These are phyloP conservation scores for Agrochola litura DNA, from an alignment of 2,888 invertebrate species.

Conservation along the genomic window DNA sequence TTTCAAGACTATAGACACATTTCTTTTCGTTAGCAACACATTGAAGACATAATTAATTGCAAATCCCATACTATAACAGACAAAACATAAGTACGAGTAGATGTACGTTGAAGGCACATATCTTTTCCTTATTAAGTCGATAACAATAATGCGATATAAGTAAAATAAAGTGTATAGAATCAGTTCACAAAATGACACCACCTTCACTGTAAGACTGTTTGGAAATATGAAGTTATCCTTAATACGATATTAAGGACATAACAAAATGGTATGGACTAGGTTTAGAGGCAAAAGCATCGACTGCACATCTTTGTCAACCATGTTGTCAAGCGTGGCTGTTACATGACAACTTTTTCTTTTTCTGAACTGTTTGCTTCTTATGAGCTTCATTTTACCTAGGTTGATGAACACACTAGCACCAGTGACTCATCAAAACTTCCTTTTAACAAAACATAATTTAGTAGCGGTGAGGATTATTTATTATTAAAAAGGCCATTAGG, in stretches of 20 bases:
- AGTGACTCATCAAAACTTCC: not conserved
- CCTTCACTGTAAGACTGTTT: constrained; percentile 3
- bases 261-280: not conserved
- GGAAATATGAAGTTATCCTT: not conserved
- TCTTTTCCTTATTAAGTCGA: rapidly evolving
- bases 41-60: not conserved
- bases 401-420: not conserved
- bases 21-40: not conserved
- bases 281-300: constrained; percentile 18
- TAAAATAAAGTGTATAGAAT: not conserved
- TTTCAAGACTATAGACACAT: constrained; percentile 15
- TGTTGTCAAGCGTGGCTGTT: not conserved
- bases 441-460: not conserved
- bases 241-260: constrained; percentile 12
- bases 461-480: too few species aligned
- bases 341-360: not conserved
- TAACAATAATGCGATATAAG: too few species aligned
- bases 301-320: constrained; percentile 18
- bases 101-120: not conserved
- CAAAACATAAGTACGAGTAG: not conserved
- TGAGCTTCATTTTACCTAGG: not conserved
- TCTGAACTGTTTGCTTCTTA: not conserved
- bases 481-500: too few species aligned
- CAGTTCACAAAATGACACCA: not conserved
- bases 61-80: not conserved